Evolutionary conservation across 2,113 vertebrate genomes (phyloP).

Genomic region (Myotis davidii): DNA sequence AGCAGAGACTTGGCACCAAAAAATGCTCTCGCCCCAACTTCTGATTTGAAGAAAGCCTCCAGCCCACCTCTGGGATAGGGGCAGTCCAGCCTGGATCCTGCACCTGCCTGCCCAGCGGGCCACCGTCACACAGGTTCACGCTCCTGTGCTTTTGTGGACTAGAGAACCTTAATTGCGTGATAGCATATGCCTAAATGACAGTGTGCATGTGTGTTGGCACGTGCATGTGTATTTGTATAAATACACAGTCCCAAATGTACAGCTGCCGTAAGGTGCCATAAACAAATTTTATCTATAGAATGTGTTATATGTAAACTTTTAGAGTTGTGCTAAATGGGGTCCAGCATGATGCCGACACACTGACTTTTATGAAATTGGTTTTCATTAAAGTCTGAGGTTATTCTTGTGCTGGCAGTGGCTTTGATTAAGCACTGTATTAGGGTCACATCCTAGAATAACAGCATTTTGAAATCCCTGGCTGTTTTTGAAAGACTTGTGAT

Average conservation of each 20-base stretch:
- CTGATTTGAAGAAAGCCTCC: slow-evolving; percentile 57
- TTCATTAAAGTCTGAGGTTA: slow-evolving; percentile 84
- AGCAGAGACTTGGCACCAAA: slow-evolving; percentile 9
- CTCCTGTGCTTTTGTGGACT: neutral
- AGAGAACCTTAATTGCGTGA: neutral
- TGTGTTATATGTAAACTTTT: slow-evolving; percentile 27
- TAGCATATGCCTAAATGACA: neutral
- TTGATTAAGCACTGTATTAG: slow-evolving; percentile 86
- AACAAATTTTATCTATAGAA: slow-evolving; percentile 26
- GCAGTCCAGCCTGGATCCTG: neutral
- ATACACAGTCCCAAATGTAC: neutral
- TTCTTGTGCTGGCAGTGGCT: slow-evolving; percentile 77
- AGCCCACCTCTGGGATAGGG: neutral
- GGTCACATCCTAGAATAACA: slow-evolving; percentile 85
- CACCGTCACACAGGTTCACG: neutral
- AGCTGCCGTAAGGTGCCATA: neutral
- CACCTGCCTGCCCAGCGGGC: slow-evolving; percentile 69
- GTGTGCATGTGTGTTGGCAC: neutral
- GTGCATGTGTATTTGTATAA: neutral
- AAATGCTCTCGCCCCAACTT: slow-evolving; percentile 9
- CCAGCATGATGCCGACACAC: slow-evolving; percentile 68
- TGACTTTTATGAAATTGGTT: slow-evolving; percentile 76
- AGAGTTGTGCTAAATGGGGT: slow-evolving; percentile 72
- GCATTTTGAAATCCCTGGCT: slow-evolving; percentile 83
- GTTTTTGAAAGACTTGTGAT: slow-evolving; percentile 84